Conservation (phyloP, 1,140 invertebrate species). For the Alviniconcha marisindica region DNA sequence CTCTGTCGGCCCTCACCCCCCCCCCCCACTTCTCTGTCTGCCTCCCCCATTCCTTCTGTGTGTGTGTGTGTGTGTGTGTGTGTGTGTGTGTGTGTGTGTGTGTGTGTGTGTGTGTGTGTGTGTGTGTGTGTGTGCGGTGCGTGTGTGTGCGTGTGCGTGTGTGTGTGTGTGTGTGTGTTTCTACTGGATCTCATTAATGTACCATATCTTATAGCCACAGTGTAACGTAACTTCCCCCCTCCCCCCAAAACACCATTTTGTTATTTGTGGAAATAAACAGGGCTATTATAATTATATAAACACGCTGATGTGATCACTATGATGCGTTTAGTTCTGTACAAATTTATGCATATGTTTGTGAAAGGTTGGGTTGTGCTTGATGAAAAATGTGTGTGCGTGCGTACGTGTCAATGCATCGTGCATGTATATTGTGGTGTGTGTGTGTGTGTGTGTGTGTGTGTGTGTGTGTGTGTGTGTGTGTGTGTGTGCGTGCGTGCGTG, state of each 20-base stretch:
- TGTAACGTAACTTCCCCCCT: too few relatives aligned
- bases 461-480: constrained; percentile 39
- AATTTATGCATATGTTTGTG: too few relatives aligned
- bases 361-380: too few relatives aligned
- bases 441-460: constrained; percentile 44
- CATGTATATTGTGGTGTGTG: constrained; percentile 29
- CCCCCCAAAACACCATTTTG: too few relatives aligned
- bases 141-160: not conserved
- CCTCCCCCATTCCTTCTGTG: not conserved
- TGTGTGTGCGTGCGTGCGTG: constrained; percentile 30
- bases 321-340: too few relatives aligned
- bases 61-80: not conserved
- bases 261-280: too few relatives aligned
- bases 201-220: too few relatives aligned
- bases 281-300: too few relatives aligned
- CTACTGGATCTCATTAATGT: too few relatives aligned
- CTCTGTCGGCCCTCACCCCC: too few relatives aligned
- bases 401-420: constrained; percentile 34
- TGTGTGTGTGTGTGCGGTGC: constrained; percentile 10
- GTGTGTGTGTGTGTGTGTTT: constrained; percentile 28
- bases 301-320: too few relatives aligned
- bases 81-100: constrained; percentile 10
- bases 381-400: constrained; percentile 5
- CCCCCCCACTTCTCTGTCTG: not conserved
- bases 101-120: constrained; percentile 28